Evolutionary conservation across 2,797 vertebrate genomes (phyloP), one percentile per base, ranked within the genome.

Genomic region (Holocentrus rufus): DNA sequence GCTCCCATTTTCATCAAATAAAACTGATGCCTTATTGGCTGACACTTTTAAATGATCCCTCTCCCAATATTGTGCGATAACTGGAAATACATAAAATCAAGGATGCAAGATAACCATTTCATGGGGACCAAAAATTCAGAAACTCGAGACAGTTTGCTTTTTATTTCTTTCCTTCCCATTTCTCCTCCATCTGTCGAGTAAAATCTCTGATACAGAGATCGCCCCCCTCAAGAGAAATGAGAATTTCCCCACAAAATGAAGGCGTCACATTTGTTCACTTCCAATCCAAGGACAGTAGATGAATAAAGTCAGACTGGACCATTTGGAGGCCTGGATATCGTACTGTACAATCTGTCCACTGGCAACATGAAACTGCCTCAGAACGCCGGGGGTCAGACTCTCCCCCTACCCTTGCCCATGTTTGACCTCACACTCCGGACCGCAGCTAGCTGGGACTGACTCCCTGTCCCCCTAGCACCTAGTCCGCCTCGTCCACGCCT

Each of bases 371-470:
- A n/a, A 5, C 54, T 22, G 56, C 53, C 68, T 53, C 47, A 68
- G 13, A 72, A 55, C 7, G 30, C 61, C 39, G 4, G 34, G 36
- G 63, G 74, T 74, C 55, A 14, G 3, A 55, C 34, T 65, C 36
- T 36, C 20, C 64, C 47, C 27, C 74, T 63, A 42, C 31, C 67
- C 65, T 65, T 72, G 74, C 27, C 77, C 67, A 79, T 8, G 1
- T 82, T 86, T 84, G 83, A 87, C 80, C 81, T 86, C 85, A 69
- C 67, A 76, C 76, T 75, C 67, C 49, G 65, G 59, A 59, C 72
- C 27, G 15, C 14, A 5, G 59, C 39, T 58, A 59, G 78, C 58
- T 46, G 36, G 46, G 66, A 73, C 54, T 52, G 75, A 81, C 69
- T 81, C 50, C 34, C 44, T 47, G 27, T 49, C 63, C 69, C 77